phyloP scores from a whole-genome alignment of 2,888 invertebrate genomes.

The Andrena camellia region DNA sequence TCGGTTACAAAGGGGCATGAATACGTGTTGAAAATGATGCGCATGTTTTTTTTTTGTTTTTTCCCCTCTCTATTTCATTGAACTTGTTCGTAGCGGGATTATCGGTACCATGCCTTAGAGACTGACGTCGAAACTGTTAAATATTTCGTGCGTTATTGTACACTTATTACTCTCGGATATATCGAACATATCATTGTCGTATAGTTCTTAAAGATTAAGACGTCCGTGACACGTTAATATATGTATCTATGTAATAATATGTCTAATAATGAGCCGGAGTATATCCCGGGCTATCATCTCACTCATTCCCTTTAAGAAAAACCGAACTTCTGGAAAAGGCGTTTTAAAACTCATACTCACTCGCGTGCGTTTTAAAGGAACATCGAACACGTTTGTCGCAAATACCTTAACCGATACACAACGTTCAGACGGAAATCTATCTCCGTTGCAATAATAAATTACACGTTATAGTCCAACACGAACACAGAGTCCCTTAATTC shows the following conservation, averaged over 20 bases:
- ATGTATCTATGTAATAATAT: slow-evolving; percentile 15
- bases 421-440: slow-evolving; percentile 56
- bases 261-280: slow-evolving; percentile 37
- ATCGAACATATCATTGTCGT: slow-evolving; percentile 79
- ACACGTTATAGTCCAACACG: slow-evolving; percentile 71
- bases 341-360: slow-evolving; percentile 65
- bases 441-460: slow-evolving; percentile 80
- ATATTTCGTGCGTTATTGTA: slow-evolving; percentile 73
- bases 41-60: slow-evolving; percentile 32
- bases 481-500: too few species aligned
- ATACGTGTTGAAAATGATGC: slow-evolving; percentile 63
- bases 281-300: slow-evolving; percentile 47
- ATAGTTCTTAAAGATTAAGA: slow-evolving; percentile 70
- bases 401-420: slow-evolving; percentile 61
- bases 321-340: slow-evolving; percentile 49
- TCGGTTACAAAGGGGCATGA: slow-evolving; percentile 64
- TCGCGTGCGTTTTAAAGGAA: slow-evolving; percentile 77
- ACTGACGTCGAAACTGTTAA: slow-evolving; percentile 66
- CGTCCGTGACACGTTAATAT: slow-evolving; percentile 54
- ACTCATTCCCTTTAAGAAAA: slow-evolving; percentile 48
- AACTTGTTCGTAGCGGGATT: slow-evolving; percentile 56
- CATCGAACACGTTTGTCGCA: slow-evolving; percentile 75
- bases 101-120: slow-evolving; percentile 49
- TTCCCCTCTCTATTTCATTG: slow-evolving; percentile 50
- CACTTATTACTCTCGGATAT: slow-evolving; percentile 74